Percentiles rank a stretch among this genome's conserved stretches.
Conservation (phyloP, 2,797 vertebrate species). For the Thalassophryne amazonica region DNA sequence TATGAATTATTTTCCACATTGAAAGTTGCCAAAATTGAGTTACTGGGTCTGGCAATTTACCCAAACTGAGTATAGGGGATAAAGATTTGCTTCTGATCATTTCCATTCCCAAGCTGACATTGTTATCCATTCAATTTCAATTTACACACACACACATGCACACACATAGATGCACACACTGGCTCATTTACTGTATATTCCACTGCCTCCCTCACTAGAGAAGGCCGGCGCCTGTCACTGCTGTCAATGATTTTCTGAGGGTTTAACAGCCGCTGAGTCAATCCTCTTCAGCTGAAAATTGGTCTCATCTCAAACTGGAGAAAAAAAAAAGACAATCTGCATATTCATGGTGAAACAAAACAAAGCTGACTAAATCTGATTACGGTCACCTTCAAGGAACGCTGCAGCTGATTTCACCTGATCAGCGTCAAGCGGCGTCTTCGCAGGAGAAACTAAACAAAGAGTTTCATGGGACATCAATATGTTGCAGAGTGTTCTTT, state of each 20-base stretch:
- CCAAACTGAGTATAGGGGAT: conserved; percentile 16
- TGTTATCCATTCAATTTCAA: conserved; percentile 13
- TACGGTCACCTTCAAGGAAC: conserved; percentile 60
- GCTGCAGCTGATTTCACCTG: conserved; percentile 26
- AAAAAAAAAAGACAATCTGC: conserved; percentile 62
- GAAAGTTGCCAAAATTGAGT: conserved; percentile 29
- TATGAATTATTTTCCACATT: conserved; percentile 5
- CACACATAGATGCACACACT: neutral
- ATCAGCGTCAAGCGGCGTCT: conserved; percentile 26
- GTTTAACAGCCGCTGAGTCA: conserved; percentile 64
- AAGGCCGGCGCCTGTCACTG: conserved; percentile 56
- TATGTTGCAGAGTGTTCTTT: no score
- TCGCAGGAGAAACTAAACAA: neutral
- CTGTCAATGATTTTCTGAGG: conserved; percentile 65
- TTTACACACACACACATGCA: neutral
- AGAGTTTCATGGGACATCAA: neutral
- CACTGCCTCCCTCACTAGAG: conserved; percentile 48
- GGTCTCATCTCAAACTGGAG: conserved; percentile 59
- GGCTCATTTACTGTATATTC: conserved; percentile 38
- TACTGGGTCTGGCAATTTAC: conserved; percentile 6
- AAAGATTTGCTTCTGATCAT: conserved; percentile 39
- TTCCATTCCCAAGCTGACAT: conserved; percentile 18
- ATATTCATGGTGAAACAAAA: conserved; percentile 65
- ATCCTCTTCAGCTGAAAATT: conserved; percentile 49
- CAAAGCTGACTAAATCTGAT: conserved; percentile 53